Evolutionary conservation across 2,797 vertebrate species (phyloP).

Genomic region (Fundulus diaphanus): DNA sequence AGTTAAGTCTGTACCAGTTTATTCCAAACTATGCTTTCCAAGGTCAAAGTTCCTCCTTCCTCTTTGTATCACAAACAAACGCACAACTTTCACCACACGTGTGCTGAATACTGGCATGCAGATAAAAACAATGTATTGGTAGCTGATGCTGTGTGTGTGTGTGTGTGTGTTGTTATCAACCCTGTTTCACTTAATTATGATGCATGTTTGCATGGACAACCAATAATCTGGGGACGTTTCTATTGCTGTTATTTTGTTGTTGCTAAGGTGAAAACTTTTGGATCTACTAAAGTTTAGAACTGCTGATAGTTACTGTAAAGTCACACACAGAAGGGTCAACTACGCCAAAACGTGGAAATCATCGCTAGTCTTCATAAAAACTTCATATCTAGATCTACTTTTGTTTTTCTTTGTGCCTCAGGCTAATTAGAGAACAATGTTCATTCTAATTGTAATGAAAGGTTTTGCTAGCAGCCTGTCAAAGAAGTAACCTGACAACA

Average conservation of each 20-base stretch:
- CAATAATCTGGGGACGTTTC: not conserved
- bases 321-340: not conserved
- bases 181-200: not conserved
- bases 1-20: constrained; percentile 43
- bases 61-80: not conserved
- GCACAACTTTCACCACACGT: not conserved
- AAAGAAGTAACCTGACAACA: no score
- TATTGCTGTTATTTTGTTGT: not conserved
- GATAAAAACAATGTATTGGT: not conserved
- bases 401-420: not conserved
- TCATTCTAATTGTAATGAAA: not conserved
- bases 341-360: not conserved
- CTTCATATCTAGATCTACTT: not conserved
- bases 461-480: no score
- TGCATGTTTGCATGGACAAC: no score
- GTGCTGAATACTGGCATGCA: not conserved
- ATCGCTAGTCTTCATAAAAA: not conserved
- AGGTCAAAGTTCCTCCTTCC: constrained; percentile 16
- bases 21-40: constrained; percentile 17
- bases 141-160: not conserved
- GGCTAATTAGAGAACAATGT: not conserved
- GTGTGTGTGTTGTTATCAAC: not conserved
- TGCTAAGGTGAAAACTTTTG: not conserved
- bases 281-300: not conserved
- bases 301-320: not conserved